Evolutionary conservation across 1,140 invertebrate species (phyloP), one percentile per base, ranked within the genome.

Genomic region (Campoletis sonorensis): DNA sequence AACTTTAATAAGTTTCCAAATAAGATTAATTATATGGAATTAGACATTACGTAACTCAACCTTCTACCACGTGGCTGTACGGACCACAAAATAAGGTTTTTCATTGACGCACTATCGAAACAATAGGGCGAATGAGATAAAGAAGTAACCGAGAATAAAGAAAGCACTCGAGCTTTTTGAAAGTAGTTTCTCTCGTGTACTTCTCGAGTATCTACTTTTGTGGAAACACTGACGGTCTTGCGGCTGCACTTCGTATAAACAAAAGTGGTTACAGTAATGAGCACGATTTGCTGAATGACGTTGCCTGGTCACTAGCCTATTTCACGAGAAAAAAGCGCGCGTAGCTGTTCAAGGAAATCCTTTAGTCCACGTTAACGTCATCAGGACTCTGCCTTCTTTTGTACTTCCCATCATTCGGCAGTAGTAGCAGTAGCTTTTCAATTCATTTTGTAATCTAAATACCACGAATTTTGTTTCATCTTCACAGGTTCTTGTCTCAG

Each of bases 401-500:
- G 1, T 45, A 10, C 40, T 45, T 45, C 40, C 40, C 8, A 1
- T 45, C 2, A 45, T 45, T 45, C 0, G 1, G 11, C 40, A 45
- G 40, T 45, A 45, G 30, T 3, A 4, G 11, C 40, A 45, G 40
- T 45, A 45, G 30, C 13, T 45, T 45, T 58, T 23, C 54, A 58
- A 58, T 1, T 58, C 7, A 33, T 58, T 23, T 58, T n/a, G 21
- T 23, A 0, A 58, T 10, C 54, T 11, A 45, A 45, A 45, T 5
- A 45, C 40, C 1, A 45, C 11, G 7, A 45, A 45, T 4, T 71
- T 80, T 82, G 79, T 83, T 86, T 51, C 83, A 21, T 93, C 93
- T 77, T n/a, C n/a, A n/a, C 90, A 94, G 94, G 93, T 33, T 93
- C 93, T 15, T 94, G 94, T 83, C 82, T 94, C 61, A 94, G 91